Evolutionary conservation across 2,797 vertebrate genomes (phyloP).

Genomic region (Sternotherus odoratus): DNA sequence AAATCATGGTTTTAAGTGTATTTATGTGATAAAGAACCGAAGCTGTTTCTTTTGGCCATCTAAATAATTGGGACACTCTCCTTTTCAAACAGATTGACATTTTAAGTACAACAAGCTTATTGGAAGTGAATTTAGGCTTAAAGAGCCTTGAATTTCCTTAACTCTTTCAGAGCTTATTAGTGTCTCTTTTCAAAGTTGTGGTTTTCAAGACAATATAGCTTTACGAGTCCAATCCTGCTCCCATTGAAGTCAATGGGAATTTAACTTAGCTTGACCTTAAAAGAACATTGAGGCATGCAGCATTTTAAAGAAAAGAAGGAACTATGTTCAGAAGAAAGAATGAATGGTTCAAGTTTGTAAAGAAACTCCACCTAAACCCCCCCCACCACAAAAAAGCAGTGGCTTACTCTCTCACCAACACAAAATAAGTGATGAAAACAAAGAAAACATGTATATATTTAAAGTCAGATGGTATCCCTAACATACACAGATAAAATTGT

Average conservation of each 20-base stretch:
- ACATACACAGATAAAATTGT: accelerated
- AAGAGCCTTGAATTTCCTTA: constrained; percentile 49
- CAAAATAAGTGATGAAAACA: neutral
- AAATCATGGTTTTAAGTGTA: constrained; percentile 75
- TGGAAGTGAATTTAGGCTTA: constrained; percentile 68
- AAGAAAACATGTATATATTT: neutral
- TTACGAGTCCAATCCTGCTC: neutral
- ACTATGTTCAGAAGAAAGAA: neutral
- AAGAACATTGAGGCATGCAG: neutral
- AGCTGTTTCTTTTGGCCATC: constrained; percentile 80
- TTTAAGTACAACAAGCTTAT: constrained; percentile 70
- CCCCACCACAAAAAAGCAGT: neutral
- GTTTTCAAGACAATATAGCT: constrained; percentile 39
- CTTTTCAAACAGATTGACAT: constrained; percentile 70
- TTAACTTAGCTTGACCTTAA: neutral
- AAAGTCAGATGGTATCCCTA: neutral
- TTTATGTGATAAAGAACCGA: constrained; percentile 78
- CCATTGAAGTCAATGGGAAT: neutral
- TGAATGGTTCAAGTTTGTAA: neutral
- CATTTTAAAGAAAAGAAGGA: neutral
- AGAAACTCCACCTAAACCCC: neutral
- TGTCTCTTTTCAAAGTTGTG: constrained; percentile 27
- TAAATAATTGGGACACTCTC: constrained; percentile 76
- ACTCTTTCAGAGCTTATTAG: constrained; percentile 56
- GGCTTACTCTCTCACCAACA: neutral